Percentiles rank a stretch among this genome's conserved stretches.
phyloP scores from a whole-genome alignment of 2,797 vertebrate genomes.

The Lithobates sylvaticus region DNA sequence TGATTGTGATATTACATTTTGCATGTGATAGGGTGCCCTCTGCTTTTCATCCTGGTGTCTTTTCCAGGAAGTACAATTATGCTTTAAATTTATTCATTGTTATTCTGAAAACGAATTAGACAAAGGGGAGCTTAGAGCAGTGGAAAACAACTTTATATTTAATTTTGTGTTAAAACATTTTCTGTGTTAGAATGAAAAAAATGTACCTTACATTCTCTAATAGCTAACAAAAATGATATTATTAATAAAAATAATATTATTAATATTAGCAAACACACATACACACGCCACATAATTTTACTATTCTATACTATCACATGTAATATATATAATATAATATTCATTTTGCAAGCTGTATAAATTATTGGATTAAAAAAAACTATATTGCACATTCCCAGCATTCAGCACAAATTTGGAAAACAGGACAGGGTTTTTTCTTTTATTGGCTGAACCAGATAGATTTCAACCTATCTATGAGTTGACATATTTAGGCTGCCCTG shows the following conservation, averaged over 20 bases:
- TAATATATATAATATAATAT: too few relatives aligned
- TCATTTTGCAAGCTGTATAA: too few relatives aligned
- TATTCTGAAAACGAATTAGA: constrained; percentile 74
- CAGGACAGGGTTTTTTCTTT: too few relatives aligned
- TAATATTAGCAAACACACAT: neutral
- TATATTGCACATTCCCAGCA: too few relatives aligned
- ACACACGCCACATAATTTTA: neutral
- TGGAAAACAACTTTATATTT: constrained; percentile 75
- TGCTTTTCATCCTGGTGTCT: constrained; percentile 81
- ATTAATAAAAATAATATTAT: neutral
- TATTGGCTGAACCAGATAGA: too few relatives aligned
- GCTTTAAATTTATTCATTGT: constrained; percentile 79
- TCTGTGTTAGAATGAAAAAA: constrained; percentile 35
- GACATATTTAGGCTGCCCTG: too few relatives aligned
- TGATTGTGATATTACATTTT: constrained; percentile 74
- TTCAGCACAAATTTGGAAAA: too few relatives aligned
- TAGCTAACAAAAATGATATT: neutral
- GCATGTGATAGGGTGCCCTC: constrained; percentile 78
- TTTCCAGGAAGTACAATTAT: constrained; percentile 76
- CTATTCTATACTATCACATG: neutral
- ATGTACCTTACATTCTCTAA: neutral
- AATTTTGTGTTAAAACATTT: constrained; percentile 80
- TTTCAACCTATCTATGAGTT: too few relatives aligned
- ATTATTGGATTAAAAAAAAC: too few relatives aligned
- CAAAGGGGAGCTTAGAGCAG: constrained; percentile 73